A percentile compares a stretch with the other conserved stretches of the same genome.
Evolutionary conservation across 2,888 invertebrate species (phyloP).

Genomic region (Falcaria lacertinaria): DNA sequence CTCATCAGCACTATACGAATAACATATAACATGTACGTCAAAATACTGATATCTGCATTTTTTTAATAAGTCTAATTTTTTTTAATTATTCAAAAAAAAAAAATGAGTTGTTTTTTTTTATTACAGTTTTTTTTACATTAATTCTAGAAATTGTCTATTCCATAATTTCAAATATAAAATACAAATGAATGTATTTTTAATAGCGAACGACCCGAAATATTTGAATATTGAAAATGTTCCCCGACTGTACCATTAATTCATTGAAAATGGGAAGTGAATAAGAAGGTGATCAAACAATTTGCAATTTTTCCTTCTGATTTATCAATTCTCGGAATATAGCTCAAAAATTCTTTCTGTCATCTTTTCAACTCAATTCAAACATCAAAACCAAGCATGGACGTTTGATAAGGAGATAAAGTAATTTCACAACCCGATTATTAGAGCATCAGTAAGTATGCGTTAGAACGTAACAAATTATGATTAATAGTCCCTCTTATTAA

Average conservation of each 20-base stretch:
- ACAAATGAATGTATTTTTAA: too few species aligned
- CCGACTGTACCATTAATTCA: too few species aligned
- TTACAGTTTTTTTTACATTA: conserved; percentile 4
- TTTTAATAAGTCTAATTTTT: conserved; percentile 7
- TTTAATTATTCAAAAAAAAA: not conserved
- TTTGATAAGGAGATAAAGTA: conserved; percentile 3
- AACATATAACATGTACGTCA: conserved; percentile 40
- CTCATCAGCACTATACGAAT: conserved; percentile 95
- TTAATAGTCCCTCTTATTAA: not conserved
- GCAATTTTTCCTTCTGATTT: too few species aligned
- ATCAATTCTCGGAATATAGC: too few species aligned
- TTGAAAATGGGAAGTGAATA: too few species aligned
- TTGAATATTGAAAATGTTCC: too few species aligned
- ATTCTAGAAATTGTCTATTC: conserved; percentile 8
- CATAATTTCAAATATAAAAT: too few species aligned
- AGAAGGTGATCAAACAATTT: too few species aligned
- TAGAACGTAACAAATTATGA: conserved; percentile 1
- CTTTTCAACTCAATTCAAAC: not conserved
- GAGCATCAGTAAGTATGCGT: conserved; percentile 20
- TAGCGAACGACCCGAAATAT: too few species aligned
- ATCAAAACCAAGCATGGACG: not conserved
- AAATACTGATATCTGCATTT: not conserved
- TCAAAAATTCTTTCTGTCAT: too few species aligned
- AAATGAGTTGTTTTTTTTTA: not conserved
- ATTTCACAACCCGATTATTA: conserved; percentile 1